phyloP scores from a whole-genome alignment of 2,113 vertebrate species.

The Gymnorhina tibicen region DNA sequence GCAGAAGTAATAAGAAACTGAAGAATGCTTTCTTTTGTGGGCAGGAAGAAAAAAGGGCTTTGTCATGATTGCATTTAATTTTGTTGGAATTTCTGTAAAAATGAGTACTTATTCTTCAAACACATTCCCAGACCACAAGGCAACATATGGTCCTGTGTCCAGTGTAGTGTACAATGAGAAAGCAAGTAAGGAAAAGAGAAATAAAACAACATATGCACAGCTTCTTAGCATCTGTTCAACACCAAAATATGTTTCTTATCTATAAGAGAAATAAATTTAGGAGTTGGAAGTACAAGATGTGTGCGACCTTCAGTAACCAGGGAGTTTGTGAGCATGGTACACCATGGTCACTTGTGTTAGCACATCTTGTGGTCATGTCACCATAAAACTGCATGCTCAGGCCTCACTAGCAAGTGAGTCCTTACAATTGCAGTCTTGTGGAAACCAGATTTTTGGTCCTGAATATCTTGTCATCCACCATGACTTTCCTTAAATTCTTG shows the following conservation, averaged over 20 bases:
- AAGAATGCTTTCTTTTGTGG: neutral
- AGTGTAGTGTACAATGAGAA: neutral
- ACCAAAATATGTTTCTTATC: neutral
- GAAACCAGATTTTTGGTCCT: neutral
- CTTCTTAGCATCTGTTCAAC: neutral
- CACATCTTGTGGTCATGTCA: neutral
- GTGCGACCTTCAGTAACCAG: neutral
- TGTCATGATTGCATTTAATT: neutral
- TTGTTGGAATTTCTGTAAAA: neutral
- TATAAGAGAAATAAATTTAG: neutral
- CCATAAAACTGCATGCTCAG: neutral
- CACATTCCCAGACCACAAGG: neutral
- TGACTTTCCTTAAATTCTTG: neutral
- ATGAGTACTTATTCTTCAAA: neutral
- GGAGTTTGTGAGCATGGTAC: neutral
- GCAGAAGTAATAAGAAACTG: neutral
- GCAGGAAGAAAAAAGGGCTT: neutral
- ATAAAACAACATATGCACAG: neutral
- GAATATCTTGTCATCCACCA: neutral
- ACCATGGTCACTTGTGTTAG: neutral
- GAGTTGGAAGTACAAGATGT: neutral
- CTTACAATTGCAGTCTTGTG: neutral
- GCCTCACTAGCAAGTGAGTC: neutral
- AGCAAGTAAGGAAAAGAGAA: neutral
- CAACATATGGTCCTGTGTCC: neutral